phyloP scores from a whole-genome alignment of 2,888 invertebrate species.

The Neocrepidodera transversa region DNA sequence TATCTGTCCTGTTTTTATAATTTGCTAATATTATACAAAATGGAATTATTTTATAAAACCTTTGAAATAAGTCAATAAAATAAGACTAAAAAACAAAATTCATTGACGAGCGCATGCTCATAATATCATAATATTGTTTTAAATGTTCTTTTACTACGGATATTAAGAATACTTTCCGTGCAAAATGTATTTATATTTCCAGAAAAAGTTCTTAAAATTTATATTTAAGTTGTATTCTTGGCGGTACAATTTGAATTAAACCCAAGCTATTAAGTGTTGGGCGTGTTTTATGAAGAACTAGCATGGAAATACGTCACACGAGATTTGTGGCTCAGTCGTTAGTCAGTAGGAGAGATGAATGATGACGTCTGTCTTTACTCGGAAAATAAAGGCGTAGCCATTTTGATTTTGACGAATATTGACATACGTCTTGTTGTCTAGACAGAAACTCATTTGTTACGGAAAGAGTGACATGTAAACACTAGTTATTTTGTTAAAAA shows the following conservation, averaged over 20 bases:
- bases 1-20: too few species aligned
- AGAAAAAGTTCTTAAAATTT: not conserved
- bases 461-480: constrained; percentile 62
- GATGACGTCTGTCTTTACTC: constrained; percentile 49
- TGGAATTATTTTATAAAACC: too few species aligned
- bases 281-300: constrained; percentile 52
- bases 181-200: not conserved
- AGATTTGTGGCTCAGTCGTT: constrained; percentile 22
- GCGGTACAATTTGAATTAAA: constrained; percentile 43
- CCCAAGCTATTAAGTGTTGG: constrained; percentile 49
- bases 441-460: constrained; percentile 63
- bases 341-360: constrained; percentile 32
- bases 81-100: constrained; percentile 29
- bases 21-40: too few species aligned
- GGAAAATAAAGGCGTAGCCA: constrained; percentile 69
- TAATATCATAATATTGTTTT: not conserved
- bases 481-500: constrained; percentile 52
- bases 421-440: constrained; percentile 67
- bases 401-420: constrained; percentile 78
- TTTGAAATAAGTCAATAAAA: constrained; percentile 31
- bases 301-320: constrained; percentile 35
- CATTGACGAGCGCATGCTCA: constrained; percentile 36
- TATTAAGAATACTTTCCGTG: not conserved
- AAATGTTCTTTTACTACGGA: not conserved
- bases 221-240: constrained; percentile 13